phyloP scores from a whole-genome alignment of 2,113 vertebrate species.

The Rafetus swinhoei region DNA sequence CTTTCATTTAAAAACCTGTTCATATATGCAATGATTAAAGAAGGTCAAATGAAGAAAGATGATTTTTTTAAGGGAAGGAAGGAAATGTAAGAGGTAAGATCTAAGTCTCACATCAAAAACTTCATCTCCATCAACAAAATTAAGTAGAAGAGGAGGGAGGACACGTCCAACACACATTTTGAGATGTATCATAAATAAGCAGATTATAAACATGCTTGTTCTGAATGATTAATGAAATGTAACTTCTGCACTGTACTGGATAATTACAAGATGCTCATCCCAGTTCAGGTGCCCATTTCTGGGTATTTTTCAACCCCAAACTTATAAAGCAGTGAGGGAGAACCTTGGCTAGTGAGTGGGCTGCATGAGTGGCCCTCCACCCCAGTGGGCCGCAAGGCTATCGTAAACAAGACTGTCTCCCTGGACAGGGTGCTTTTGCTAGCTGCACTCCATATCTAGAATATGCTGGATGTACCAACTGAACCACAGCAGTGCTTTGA shows the following conservation, averaged over 20 bases:
- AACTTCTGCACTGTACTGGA: constrained; percentile 26
- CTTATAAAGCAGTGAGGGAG: background rate
- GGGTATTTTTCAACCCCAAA: constrained; percentile 27
- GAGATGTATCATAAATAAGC: constrained; percentile 57
- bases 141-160: constrained; percentile 17
- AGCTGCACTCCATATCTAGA: no score
- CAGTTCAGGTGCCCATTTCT: constrained; percentile 12
- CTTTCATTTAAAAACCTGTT: constrained; percentile 30
- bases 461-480: no score
- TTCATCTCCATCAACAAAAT: constrained; percentile 28
- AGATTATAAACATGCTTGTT: constrained; percentile 50
- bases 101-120: background rate
- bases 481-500: no score
- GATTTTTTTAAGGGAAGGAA: background rate
- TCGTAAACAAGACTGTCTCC: no score
- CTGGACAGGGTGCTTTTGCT: no score
- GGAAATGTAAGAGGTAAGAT: constrained; percentile 14
- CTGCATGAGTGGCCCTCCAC: no score
- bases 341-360: no score
- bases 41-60: constrained; percentile 14
- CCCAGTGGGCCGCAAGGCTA: no score
- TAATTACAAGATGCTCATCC: constrained; percentile 58
- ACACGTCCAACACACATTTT: constrained; percentile 46
- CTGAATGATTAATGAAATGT: constrained; percentile 69
- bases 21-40: constrained; percentile 41